Percentiles rank a stretch among this genome's conserved stretches.
Conservation (phyloP, 1,140 invertebrate species). For the Palaemon carinicauda region DNA sequence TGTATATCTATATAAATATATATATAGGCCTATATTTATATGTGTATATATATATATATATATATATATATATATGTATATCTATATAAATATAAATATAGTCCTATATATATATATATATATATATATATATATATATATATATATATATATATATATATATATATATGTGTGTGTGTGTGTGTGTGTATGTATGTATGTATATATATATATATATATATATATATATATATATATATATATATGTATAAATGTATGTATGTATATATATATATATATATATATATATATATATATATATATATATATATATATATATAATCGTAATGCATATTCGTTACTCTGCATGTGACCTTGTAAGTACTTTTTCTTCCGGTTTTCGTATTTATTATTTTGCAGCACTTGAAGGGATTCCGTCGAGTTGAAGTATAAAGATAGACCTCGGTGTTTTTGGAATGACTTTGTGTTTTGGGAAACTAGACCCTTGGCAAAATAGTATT, state of each 20-base stretch:
- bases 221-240: conserved; percentile 6
- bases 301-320: background rate
- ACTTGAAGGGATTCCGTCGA: no score
- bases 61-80: background rate
- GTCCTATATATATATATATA: background rate
- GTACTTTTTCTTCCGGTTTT: no score
- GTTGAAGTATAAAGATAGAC: no score
- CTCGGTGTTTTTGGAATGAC: no score
- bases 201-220: background rate
- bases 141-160: background rate
- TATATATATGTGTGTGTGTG: background rate
- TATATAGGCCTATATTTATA: background rate
- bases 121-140: background rate
- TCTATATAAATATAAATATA: no score
- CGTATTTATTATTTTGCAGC: no score
- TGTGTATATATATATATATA: background rate
- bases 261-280: background rate
- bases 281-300: background rate
- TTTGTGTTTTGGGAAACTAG: no score
- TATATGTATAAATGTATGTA: background rate
- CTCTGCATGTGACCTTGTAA: no score
- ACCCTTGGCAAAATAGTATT: no score
- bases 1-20: background rate
- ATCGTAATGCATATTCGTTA: no score
- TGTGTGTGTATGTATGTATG: background rate